Base-by-base conservation (phyloP, 2,888 invertebrate genomes). In the Ferrisia virgata region DNA sequence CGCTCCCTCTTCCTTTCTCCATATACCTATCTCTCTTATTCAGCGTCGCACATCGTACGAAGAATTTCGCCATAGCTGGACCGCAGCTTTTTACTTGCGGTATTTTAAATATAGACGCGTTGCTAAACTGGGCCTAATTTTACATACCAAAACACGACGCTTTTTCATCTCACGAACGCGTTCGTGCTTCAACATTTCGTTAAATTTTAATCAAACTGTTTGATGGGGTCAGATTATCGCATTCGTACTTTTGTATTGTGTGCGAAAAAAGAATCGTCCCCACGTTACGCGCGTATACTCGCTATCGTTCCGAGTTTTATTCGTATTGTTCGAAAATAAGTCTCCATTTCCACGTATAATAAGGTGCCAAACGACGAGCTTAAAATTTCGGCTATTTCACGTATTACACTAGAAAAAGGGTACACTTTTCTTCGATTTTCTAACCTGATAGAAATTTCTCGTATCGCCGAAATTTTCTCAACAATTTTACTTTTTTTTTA, bases 121-220 rank as follows among this genome's bases (percentile, higher is more conserved):
- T 28, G 28, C 64, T 36, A 36, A 76, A 76, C 5, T 36, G 36
- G 72, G 36, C 72, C 36, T 76, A 76, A 76, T 76, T 76, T 76
- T 76, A 33, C 31, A 76, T 31, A 5, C 31, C 72, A 18, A 76
- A 64, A 36, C 36, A 76, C 64, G 64, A 76, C 64, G 64, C 72
- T 76, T 36, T 76, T 36, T 76, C 36, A 76, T 33, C 72, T 36
- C 18, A 8, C 36, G 36, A 76, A 76, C 72, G 72, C 18, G 72
- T 18, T 76, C 72, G 72, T 76, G 72, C 72, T 76, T 18, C 18
- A 31, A 36, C 72, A 76, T 18, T 76, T 76, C 28, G 72, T 36
- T 36, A 8, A 76, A 76, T 76, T 76, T 76, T 76, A 76, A 76
- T 64, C 72, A 22, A 76, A n/a, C 36, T 11, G 33, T 36, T 76